A percentile compares a stretch with the other conserved stretches of the same genome.
These are phyloP conservation scores for Macquaria ambigua DNA, from an alignment of 2,113 vertebrate species.

Conservation along the genomic window DNA sequence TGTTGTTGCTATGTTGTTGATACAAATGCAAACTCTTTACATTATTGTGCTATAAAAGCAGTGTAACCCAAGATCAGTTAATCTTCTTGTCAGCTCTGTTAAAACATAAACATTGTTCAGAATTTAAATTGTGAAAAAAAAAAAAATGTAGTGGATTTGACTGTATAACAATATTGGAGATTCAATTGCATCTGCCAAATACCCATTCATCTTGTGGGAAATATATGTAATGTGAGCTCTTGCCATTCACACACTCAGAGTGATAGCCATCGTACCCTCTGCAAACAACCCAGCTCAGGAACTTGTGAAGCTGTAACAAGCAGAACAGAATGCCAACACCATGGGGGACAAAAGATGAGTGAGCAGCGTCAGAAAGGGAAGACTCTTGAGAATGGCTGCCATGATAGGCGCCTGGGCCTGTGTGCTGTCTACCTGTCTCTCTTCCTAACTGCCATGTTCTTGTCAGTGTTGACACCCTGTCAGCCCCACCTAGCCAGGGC, in stretches of 20 bases:
- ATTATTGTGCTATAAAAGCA: constrained; percentile 14
- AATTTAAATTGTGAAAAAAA: constrained; percentile 9
- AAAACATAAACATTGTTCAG: background rate
- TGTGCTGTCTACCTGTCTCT: constrained; percentile 77
- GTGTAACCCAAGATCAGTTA: background rate
- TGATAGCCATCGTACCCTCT: constrained; percentile 38
- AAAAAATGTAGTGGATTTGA: background rate
- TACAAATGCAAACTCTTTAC: constrained; percentile 24
- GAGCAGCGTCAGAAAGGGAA: constrained; percentile 70
- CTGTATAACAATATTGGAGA: constrained; percentile 11
- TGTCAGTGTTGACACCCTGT: constrained; percentile 79
- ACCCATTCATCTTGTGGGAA: constrained; percentile 41
- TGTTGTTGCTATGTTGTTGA: constrained; percentile 4
- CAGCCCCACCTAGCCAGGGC: constrained; percentile 77
- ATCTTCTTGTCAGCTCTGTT: background rate
- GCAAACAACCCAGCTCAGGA: constrained; percentile 43
- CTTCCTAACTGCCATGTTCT: constrained; percentile 72
- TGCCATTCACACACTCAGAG: constrained; percentile 38
- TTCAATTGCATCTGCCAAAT: constrained; percentile 48
- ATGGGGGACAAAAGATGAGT: constrained; percentile 73
- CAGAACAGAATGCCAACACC: constrained; percentile 74
- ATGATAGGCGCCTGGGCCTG: constrained; percentile 75
- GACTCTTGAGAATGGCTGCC: constrained; percentile 76
- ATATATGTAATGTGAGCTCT: constrained; percentile 49
- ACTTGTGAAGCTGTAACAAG: constrained; percentile 65